phyloP scores from a whole-genome alignment of 2,888 invertebrate genomes.

The Athalia rosae region DNA sequence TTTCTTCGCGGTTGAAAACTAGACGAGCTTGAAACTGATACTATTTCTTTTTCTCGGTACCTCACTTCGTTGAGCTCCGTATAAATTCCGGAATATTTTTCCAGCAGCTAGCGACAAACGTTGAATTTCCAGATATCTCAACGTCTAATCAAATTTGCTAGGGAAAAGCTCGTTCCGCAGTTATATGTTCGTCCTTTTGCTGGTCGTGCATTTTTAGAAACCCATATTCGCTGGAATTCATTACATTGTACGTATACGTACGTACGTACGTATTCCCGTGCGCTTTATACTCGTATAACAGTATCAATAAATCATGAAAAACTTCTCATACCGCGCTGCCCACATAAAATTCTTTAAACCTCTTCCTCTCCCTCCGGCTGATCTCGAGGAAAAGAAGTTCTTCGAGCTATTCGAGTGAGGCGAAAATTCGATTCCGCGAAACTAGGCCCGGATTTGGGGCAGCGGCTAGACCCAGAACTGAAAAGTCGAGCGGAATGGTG shows the following conservation, averaged over 20 bases:
- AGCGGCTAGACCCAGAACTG: constrained; percentile 38
- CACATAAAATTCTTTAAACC: neutral
- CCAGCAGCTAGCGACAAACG: neutral
- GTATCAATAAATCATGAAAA: constrained; percentile 1
- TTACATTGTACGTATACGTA: neutral
- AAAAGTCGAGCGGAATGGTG: constrained; percentile 27
- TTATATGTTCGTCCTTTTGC: too few species aligned
- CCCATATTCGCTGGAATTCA: too few species aligned
- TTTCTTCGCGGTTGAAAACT: constrained; percentile 35
- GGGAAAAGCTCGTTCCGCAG: neutral
- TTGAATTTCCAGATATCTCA: constrained; percentile 1
- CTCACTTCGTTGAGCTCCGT: constrained; percentile 22
- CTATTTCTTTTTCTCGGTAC: constrained; percentile 11
- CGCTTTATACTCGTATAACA: neutral
- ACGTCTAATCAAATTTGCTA: constrained; percentile 14
- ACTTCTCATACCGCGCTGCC: neutral
- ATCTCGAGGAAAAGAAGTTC: neutral
- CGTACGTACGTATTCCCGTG: neutral
- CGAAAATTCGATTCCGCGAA: constrained; percentile 26
- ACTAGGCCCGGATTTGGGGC: constrained; percentile 29
- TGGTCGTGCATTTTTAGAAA: too few species aligned
- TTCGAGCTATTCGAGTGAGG: neutral
- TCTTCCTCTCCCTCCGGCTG: neutral
- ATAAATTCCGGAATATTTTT: constrained; percentile 7
- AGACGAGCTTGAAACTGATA: constrained; percentile 38